Conservation (phyloP, 2,888 invertebrate genomes). For the Drosophila infuscata region DNA sequence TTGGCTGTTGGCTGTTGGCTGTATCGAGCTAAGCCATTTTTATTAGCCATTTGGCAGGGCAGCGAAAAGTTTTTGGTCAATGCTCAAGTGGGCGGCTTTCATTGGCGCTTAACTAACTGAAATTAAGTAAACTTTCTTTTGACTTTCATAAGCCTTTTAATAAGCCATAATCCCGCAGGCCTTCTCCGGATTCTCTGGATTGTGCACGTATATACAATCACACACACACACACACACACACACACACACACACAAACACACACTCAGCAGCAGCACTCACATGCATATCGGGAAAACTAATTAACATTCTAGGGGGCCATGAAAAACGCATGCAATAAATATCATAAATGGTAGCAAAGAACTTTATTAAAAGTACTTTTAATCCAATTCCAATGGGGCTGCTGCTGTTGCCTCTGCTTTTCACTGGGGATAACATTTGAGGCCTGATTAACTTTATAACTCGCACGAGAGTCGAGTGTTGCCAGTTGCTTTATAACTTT, state of each 20-base stretch:
- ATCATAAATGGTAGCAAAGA: constrained; percentile 75
- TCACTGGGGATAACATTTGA: constrained; percentile 59
- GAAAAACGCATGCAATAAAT: constrained; percentile 70
- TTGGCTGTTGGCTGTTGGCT: constrained; percentile 4
- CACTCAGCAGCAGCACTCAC: constrained; percentile 17
- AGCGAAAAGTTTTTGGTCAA: constrained; percentile 67
- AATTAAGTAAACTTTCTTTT: constrained; percentile 81
- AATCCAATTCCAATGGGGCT: constrained; percentile 58
- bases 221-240: constrained; percentile 21
- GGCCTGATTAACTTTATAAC: constrained; percentile 69
- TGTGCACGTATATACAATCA: constrained; percentile 45
- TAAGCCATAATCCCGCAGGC: constrained; percentile 77
- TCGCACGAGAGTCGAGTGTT: constrained; percentile 37
- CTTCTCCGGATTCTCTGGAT: constrained; percentile 58
- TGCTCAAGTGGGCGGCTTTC: constrained; percentile 77
- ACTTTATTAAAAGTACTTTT: constrained; percentile 80
- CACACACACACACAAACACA: constrained; percentile 8
- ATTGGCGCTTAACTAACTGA: constrained; percentile 79
- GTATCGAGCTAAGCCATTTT: constrained; percentile 58
- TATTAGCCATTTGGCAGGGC: constrained; percentile 73
- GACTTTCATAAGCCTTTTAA: constrained; percentile 81
- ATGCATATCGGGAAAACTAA: constrained; percentile 74
- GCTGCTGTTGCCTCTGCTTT: constrained; percentile 18
- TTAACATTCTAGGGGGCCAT: constrained; percentile 68
- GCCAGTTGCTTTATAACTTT: constrained; percentile 30